phyloP scores from a whole-genome alignment of 2,113 vertebrate species.

The Erinaceus europaeus region DNA sequence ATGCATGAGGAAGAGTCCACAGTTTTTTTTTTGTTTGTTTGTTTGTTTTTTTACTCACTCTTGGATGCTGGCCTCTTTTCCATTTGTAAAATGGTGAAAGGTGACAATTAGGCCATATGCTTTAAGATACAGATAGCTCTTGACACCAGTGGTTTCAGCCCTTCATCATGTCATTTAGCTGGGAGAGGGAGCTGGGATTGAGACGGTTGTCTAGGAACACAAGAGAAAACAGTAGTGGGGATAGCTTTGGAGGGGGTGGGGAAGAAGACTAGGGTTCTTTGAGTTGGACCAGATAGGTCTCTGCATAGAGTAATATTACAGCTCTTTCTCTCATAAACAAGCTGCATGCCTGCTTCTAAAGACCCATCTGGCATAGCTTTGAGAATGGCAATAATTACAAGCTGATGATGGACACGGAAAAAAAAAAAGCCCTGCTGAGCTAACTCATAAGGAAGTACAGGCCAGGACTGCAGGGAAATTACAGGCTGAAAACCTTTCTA shows the following conservation, averaged over 20 bases:
- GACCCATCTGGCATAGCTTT: slow-evolving; percentile 88
- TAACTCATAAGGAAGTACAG: slow-evolving; percentile 87
- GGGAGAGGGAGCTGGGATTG: slow-evolving; percentile 19
- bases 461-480: slow-evolving; percentile 86
- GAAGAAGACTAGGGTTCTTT: slow-evolving; percentile 74
- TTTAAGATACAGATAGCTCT: slow-evolving; percentile 39
- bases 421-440: slow-evolving; percentile 85
- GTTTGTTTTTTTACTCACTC: too few relatives aligned
- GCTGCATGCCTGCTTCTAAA: slow-evolving; percentile 86
- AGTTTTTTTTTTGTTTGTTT: slow-evolving; percentile 18
- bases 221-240: background rate
- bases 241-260: background rate
- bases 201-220: slow-evolving; percentile 36
- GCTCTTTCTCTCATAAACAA: slow-evolving; percentile 84
- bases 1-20: background rate
- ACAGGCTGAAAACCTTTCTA: slow-evolving; percentile 88
- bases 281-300: slow-evolving; percentile 83
- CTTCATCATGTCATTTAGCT: background rate
- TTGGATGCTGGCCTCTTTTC: background rate
- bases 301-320: slow-evolving; percentile 84
- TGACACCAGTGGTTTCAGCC: background rate
- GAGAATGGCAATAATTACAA: slow-evolving; percentile 91
- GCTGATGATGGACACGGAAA: slow-evolving; percentile 88
- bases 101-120: background rate
- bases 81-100: background rate